Conservation (phyloP, 2,888 invertebrate species). For the Erebia palarica region DNA sequence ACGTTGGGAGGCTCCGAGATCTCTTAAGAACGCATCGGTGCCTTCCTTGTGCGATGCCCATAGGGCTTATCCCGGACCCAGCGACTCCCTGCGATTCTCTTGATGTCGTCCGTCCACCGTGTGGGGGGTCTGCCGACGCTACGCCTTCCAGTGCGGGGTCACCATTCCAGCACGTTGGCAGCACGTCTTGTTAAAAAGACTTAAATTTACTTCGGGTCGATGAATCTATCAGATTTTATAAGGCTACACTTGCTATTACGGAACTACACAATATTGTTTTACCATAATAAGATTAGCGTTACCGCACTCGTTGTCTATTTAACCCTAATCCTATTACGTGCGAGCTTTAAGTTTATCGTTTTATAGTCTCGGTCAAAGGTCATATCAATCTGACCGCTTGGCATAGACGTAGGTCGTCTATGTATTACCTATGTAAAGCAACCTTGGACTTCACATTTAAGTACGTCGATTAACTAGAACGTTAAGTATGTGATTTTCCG, state of each 20-base stretch:
- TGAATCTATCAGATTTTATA: neutral
- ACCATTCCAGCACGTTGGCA: too few species aligned
- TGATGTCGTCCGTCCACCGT: too few species aligned
- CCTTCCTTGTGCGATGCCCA: too few species aligned
- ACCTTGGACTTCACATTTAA: neutral
- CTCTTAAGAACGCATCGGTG: too few species aligned
- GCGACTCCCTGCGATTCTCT: too few species aligned
- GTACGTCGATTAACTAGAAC: too few species aligned
- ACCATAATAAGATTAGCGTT: slow-evolving; percentile 11
- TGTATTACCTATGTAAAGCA: too few species aligned
- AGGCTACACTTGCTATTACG: neutral
- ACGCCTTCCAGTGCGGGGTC: too few species aligned
- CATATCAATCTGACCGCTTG: neutral
- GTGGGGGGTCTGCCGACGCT: too few species aligned
- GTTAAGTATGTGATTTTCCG: neutral
- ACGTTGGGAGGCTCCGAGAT: too few species aligned
- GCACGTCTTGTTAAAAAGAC: neutral
- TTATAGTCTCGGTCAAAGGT: slow-evolving; percentile 16
- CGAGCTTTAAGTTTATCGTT: slow-evolving; percentile 5
- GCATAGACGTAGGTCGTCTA: neutral
- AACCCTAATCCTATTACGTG: slow-evolving; percentile 14
- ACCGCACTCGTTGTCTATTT: slow-evolving; percentile 1
- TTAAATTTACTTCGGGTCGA: neutral
- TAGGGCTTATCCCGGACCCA: too few species aligned
- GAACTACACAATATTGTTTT: neutral